Percentiles rank a stretch among this genome's conserved stretches.
phyloP scores from a whole-genome alignment of 1,140 invertebrate genomes.

The Drosophila rufa region DNA sequence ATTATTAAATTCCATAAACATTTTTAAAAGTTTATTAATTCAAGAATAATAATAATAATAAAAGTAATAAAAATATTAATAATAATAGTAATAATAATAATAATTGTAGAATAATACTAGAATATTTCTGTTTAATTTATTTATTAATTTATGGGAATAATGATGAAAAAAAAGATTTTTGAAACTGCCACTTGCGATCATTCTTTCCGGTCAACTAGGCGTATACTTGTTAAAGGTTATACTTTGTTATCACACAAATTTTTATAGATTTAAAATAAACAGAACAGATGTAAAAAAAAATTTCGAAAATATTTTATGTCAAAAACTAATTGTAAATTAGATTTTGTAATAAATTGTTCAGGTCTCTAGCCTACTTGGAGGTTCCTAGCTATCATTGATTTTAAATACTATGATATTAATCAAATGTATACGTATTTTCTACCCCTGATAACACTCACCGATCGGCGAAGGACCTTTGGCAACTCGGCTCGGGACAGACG shows the following conservation, averaged over 20 bases:
- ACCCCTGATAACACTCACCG: conserved; percentile 85
- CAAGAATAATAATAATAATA: too few species aligned
- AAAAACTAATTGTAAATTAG: background rate
- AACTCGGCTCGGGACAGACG: conserved; percentile 87
- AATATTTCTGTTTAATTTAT: too few species aligned
- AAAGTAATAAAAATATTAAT: too few species aligned
- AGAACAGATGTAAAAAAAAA: background rate
- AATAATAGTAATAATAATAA: too few species aligned
- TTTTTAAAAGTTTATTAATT: too few species aligned
- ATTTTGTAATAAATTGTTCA: background rate
- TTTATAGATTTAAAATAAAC: background rate
- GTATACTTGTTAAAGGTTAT: background rate
- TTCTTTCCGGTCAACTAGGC: background rate
- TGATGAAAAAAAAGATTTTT: too few species aligned
- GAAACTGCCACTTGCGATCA: too few species aligned
- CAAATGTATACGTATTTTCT: background rate
- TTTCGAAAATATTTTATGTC: too few species aligned
- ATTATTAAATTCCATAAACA: background rate
- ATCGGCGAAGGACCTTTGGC: conserved; percentile 91
- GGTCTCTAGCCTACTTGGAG: background rate
- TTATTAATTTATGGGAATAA: too few species aligned
- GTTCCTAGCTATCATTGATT: background rate
- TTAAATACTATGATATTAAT: background rate
- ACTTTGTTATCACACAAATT: too few species aligned
- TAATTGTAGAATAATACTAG: too few species aligned